A percentile compares a stretch with the other conserved stretches of the same genome.
phyloP scores from a whole-genome alignment of 64 coral and sea anemone genomes.

The Montipora efflorescens region DNA sequence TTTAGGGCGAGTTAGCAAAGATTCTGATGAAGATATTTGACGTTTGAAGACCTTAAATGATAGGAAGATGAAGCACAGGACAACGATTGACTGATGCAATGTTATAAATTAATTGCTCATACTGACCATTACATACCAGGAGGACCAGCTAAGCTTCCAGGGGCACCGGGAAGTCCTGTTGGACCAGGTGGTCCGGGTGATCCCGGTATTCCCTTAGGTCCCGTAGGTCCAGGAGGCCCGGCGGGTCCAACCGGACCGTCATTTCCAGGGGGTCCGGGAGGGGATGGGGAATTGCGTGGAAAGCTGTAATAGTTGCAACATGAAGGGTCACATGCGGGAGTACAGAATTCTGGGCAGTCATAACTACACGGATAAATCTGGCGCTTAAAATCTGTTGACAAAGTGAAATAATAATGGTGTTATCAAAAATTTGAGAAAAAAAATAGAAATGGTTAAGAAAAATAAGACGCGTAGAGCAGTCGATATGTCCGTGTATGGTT shows the following conservation, averaged over 20 bases:
- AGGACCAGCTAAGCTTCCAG: slow-evolving; percentile 48
- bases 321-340: slow-evolving; percentile 65
- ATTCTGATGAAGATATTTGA: no score
- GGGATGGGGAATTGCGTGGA: slow-evolving; percentile 65
- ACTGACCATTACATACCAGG: slow-evolving; percentile 16
- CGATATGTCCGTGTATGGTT: no score
- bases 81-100: no score
- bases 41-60: no score
- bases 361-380: slow-evolving; percentile 38
- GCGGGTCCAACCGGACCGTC: slow-evolving; percentile 80
- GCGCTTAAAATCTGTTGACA: slow-evolving; percentile 40
- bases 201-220: slow-evolving; percentile 87
- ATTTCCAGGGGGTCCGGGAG: slow-evolving; percentile 47
- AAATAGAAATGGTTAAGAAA: no score
- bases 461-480: no score
- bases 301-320: slow-evolving; percentile 78
- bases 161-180: slow-evolving; percentile 75
- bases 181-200: slow-evolving; percentile 74
- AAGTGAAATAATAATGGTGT: neutral
- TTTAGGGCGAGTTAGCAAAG: no score
- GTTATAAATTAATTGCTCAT: neutral
- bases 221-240: slow-evolving; percentile 90
- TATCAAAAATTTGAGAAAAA: no score
- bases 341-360: slow-evolving; percentile 69
- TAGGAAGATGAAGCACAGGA: no score